These are phyloP conservation scores for Nestor notabilis DNA, from an alignment of 2,113 vertebrate genomes.

Conservation along the genomic window DNA sequence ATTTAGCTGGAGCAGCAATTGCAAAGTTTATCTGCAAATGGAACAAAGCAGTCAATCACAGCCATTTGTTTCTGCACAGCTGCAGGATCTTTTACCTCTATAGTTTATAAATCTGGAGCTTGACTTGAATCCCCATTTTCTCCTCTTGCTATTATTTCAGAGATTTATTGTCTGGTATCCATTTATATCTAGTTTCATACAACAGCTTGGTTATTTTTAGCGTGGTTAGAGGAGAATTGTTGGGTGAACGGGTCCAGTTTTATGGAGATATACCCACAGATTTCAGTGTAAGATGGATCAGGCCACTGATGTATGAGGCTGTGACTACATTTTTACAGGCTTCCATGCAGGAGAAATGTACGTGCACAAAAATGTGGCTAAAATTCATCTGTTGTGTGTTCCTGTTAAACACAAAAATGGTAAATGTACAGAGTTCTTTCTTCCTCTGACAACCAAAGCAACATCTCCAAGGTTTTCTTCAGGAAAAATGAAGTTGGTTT, in stretches of 20 bases:
- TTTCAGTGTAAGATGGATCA: neutral
- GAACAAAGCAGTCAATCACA: constrained; percentile 34
- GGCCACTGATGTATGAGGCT: neutral
- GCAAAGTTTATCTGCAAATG: neutral
- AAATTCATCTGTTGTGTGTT: neutral
- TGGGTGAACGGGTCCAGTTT: neutral
- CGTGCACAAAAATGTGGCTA: neutral
- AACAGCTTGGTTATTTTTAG: neutral
- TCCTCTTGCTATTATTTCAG: neutral
- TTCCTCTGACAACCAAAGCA: neutral
- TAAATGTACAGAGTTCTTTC: neutral
- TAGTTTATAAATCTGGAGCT: neutral
- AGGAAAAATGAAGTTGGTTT: neutral
- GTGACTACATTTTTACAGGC: neutral
- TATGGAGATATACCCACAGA: neutral
- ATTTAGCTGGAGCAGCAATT: neutral
- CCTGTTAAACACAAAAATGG: neutral
- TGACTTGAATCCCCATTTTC: constrained; percentile 4
- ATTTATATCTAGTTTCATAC: neutral
- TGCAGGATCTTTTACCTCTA: neutral
- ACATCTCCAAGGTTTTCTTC: neutral
- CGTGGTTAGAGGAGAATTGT: neutral
- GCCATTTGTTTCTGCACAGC: neutral
- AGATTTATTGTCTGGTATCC: neutral
- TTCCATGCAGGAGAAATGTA: neutral